Base-by-base conservation (phyloP, 2,888 invertebrate genomes). In the Arrhopalites spinosus region DNA sequence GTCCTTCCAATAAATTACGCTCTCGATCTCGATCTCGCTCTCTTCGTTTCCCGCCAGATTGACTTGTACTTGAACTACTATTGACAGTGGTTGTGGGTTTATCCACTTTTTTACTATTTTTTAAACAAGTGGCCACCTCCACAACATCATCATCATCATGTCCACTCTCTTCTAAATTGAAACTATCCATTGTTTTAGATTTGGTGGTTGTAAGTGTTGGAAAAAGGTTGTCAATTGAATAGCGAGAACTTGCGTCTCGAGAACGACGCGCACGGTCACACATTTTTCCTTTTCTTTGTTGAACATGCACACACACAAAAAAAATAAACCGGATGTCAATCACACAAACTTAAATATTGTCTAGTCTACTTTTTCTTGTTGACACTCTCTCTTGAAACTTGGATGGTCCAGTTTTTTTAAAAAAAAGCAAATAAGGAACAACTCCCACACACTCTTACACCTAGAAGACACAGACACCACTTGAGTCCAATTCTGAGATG, bases 181-280 rank as follows among this genome's bases (percentile, higher is more conserved):
- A 27, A 7, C 25, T 25, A 11, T 15, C 23, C 11, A 5, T 53
- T 5, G 2, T 17, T 30, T 5, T 15, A 27, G 23, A 17, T 23
- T 1, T 36, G 36, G 53, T 23, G n/a, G 23, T 53, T 2, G n/a
- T 23, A 5, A 53, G n/a, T 5, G 53, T 23, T 72, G 81, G 80
- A 75, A 81, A 81, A 75, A 81, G 79, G 73, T 79, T 80, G 80
- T 81, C 81, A 71, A 81, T 81, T 53, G 80, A 80, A 77, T 81
- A 81, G 73, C 81, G 81, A 76, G 77, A 77, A 71, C 80, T 80
- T 23, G 79, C 80, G 77, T 81, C 81, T 77, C 81, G 80, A 53
- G 79, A 78, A 53, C 81, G 78, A 25, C 81, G 78, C 66, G 77
- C 79, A 77, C 81, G 80, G 74, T 81, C 81, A 73, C 79, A 78